phyloP scores from a whole-genome alignment of 1,140 invertebrate genomes.

The Conus betulinus region DNA sequence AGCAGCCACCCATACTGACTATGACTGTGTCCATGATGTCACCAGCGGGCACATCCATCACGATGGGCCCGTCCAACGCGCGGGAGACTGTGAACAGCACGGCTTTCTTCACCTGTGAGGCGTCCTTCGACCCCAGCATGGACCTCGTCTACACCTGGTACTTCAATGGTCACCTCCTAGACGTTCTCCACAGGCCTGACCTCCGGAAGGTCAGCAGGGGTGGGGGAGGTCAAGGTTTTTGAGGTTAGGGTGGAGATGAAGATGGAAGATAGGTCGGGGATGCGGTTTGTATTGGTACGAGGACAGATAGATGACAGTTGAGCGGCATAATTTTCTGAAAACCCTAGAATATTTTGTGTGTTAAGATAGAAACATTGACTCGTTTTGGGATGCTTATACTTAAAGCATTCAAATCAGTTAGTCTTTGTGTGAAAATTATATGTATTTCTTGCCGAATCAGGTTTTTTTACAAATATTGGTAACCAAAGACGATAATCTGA shows the following conservation, averaged over 20 bases:
- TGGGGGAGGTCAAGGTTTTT: too few species aligned
- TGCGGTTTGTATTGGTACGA: background rate
- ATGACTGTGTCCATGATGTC: too few species aligned
- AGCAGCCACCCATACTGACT: too few species aligned
- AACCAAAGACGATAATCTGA: too few species aligned
- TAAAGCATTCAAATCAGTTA: too few species aligned
- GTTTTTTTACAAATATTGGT: too few species aligned
- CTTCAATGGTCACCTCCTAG: slow-evolving; percentile 57
- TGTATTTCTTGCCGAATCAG: too few species aligned
- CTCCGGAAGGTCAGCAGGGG: background rate
- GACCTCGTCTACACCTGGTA: slow-evolving; percentile 60
- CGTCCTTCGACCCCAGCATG: slow-evolving; percentile 35
- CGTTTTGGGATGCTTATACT: too few species aligned
- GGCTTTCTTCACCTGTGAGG: slow-evolving; percentile 60
- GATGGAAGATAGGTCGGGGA: background rate
- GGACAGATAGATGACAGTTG: background rate
- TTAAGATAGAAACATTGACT: too few species aligned
- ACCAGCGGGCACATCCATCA: slow-evolving; percentile 55
- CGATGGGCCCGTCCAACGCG: slow-evolving; percentile 36
- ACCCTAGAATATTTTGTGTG: too few species aligned
- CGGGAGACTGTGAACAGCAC: slow-evolving; percentile 56
- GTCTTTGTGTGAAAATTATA: too few species aligned
- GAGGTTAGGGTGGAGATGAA: background rate
- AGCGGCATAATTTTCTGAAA: too few species aligned
- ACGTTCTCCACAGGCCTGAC: slow-evolving; percentile 9